Conservation (phyloP, 2,888 invertebrate species). For the Priocnemis perturbator region DNA sequence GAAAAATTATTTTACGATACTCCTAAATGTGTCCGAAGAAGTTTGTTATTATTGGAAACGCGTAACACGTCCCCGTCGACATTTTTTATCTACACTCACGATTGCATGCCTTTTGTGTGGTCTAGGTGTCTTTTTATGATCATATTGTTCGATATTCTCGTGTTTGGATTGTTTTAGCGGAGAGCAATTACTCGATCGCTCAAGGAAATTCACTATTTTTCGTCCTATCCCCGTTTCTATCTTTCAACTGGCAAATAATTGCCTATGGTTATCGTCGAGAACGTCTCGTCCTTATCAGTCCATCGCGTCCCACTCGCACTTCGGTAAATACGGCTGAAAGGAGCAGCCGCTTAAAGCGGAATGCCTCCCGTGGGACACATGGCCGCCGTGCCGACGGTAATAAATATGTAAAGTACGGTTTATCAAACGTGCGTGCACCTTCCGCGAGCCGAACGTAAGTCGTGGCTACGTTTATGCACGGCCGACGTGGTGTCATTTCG, state of each 20-base stretch:
- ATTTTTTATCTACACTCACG: too few relatives aligned
- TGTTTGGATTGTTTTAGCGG: neutral
- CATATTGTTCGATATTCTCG: neutral
- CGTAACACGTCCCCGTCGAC: too few relatives aligned
- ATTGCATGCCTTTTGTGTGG: too few relatives aligned
- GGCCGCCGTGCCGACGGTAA: slow-evolving; percentile 18
- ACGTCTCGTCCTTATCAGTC: slow-evolving; percentile 2
- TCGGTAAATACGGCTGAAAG: slow-evolving; percentile 36
- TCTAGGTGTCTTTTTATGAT: too few relatives aligned
- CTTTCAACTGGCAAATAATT: neutral
- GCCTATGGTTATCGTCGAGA: neutral
- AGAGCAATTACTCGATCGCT: neutral
- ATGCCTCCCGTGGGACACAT: slow-evolving; percentile 57
- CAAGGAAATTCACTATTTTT: neutral
- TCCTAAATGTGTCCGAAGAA: too few relatives aligned
- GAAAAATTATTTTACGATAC: too few relatives aligned
- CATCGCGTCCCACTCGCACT: neutral
- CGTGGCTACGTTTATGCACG: too few relatives aligned
- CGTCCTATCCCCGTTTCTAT: neutral
- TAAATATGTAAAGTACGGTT: slow-evolving; percentile 63
- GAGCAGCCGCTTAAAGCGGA: slow-evolving; percentile 54
- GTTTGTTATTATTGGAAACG: too few relatives aligned
- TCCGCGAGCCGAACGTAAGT: too few relatives aligned
- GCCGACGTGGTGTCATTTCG: too few relatives aligned
- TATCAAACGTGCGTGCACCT: slow-evolving; percentile 16